Base-by-base conservation (phyloP, 1,140 invertebrate species). In the Drosophila setifemur region DNA sequence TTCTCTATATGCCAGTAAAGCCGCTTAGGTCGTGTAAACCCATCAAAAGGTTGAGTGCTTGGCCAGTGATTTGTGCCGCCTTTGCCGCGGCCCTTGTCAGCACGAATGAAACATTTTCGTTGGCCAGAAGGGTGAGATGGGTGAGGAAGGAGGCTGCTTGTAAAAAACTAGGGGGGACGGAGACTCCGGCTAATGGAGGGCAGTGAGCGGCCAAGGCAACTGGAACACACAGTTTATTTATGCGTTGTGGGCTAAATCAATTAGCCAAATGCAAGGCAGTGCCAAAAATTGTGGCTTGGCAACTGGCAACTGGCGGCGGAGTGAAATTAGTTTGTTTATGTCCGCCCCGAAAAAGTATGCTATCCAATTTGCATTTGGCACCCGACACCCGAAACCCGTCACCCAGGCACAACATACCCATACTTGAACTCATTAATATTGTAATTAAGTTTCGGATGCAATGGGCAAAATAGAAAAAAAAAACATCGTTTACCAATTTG, bases 1-100 rank as follows among this genome's bases (percentile, higher is more conserved):
- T n/a, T n/a, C 16, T 2, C 16, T 26, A 33, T 42, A 42, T 14
- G 35, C 31, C 25, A 18, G 25, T 54, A 83, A 83, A 83, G 74
- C 79, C 42, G 79, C 79, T 83, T 83, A 85, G 74, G 70, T 85
- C 74, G 58, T 83, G 79, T 83, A 83, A 83, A 53, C 81, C 81
- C 54, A 67, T 42, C 73, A 77, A 83, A 54, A 74, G 70, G 70
- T 57, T 78, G 52, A 75, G 53, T 40, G 54, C 31, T 71, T 75
- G 47, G 53, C 33, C 50, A 47, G 67, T 71, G 78, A 83, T 83
- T 83, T 83, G 45, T 54, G 57, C 55, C 29, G 58, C 21, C 57
- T 61, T 61, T 11, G 9, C 11, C 21, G 19, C 43, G 37, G 68
- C 12, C 44, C 47, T 33, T 73, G 78, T 76, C 77, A 82, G 77